Evolutionary conservation across 2,113 vertebrate genomes (phyloP), one percentile per base, ranked within the genome.

Genomic region (Misgurnus anguillicaudatus): DNA sequence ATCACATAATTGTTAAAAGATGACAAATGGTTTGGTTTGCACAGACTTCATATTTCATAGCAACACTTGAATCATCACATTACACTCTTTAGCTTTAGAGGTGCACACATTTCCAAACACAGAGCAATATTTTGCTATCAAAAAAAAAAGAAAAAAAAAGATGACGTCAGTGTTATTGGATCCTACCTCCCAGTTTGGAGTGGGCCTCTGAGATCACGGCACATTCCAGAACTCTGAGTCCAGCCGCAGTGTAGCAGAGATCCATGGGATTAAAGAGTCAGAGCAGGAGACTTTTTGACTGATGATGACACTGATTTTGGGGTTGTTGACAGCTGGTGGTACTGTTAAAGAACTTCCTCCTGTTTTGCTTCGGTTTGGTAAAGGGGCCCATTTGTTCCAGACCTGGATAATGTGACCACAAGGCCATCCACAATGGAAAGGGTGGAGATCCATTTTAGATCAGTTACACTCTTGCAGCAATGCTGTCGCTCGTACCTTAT

Each of bases 361-460:
- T 73, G 78, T 60, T 77, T 62, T 62, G 57, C 41, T 75, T 57
- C 9, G 13, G 39, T 47, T 81, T 24, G 24, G 55, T 63, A 47
- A 45, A 60, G 41, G 45, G 14, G 39, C 57, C 39, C 31, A 21
- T 1, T 63, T 45, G 58, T 47, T 53, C 71, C 47, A 67, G 57
- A 65, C 36, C 5, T 68, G 69, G 69, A 75, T 78, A 55, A 65
- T 73, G 21, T 66, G 60, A 64, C 58, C 21, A 9, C 62, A 58
- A 38, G 77, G 51, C 51, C 16, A 41, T 78, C 69, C 57, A 66
- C 48, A 21, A 63, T 63, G 36, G 53, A 14, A 36, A 48, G 63
- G 75, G 63, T 78, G 69, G 42, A 84, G 66, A 19, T 60, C n/a
- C 19, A 36, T 57, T 31, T 63, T 72, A 19, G 58, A 48, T 72